phyloP scores from a whole-genome alignment of 2,888 invertebrate species.

The Tridacna crocea region DNA sequence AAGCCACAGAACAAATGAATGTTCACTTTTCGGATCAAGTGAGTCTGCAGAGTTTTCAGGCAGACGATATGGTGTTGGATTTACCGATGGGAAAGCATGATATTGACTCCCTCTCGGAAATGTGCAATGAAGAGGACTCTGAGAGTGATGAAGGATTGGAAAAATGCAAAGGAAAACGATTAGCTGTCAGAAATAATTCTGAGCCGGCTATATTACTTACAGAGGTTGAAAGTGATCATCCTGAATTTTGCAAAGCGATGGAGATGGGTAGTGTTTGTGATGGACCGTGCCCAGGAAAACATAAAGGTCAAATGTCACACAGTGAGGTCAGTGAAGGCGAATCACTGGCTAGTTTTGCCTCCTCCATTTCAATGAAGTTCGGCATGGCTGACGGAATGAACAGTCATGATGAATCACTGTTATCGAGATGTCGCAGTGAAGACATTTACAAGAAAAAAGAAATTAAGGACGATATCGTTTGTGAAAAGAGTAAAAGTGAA shows the following conservation, averaged over 20 bases:
- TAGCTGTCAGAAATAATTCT: constrained; percentile 41
- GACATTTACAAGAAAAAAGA: constrained; percentile 43
- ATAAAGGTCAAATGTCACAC: constrained; percentile 27
- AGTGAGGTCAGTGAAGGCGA: constrained; percentile 34
- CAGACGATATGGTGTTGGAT: constrained; percentile 69
- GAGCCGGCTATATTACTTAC: constrained; percentile 67
- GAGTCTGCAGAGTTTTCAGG: constrained; percentile 66
- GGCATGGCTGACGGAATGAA: constrained; percentile 19
- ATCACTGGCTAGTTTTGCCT: constrained; percentile 39
- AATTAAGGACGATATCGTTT: constrained; percentile 34
- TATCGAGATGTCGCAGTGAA: constrained; percentile 52
- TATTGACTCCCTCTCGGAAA: constrained; percentile 57
- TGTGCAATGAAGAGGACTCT: constrained; percentile 50
- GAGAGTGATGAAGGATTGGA: constrained; percentile 35
- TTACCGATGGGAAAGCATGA: constrained; percentile 61
- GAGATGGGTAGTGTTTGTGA: constrained; percentile 15
- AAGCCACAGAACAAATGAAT: constrained; percentile 72
- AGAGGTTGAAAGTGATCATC: constrained; percentile 77
- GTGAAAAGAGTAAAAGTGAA: constrained; percentile 65
- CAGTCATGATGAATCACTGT: constrained; percentile 25
- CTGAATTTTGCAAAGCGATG: constrained; percentile 31
- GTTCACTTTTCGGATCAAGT: constrained; percentile 70
- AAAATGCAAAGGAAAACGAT: constrained; percentile 21
- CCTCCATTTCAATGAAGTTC: constrained; percentile 49
- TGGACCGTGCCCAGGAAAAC: constrained; percentile 4